These are phyloP conservation scores for Cyrtorhinus lividipennis DNA, from an alignment of 1,140 invertebrate species.

Conservation along the genomic window DNA sequence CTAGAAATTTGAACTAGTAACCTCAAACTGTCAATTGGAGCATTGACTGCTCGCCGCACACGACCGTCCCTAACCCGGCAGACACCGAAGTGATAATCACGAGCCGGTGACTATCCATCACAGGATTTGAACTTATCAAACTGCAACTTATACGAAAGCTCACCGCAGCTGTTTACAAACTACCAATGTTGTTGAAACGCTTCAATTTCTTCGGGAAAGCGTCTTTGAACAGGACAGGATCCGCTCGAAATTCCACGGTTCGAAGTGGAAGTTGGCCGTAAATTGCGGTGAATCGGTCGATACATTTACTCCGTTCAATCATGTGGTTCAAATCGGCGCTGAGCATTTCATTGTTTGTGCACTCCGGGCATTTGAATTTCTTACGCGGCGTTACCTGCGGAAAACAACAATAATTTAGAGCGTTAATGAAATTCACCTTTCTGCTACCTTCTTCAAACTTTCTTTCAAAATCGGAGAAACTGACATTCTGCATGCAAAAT, in stretches of 20 bases:
- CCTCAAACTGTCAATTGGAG: too few species aligned
- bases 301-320: conserved; percentile 82
- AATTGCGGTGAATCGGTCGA: conserved; percentile 67
- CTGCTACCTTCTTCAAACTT: background rate
- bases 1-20: too few species aligned
- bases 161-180: conserved; percentile 43
- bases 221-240: conserved; percentile 87
- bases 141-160: too few species aligned
- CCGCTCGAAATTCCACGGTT: conserved; percentile 82
- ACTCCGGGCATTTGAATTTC: conserved; percentile 95
- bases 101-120: too few species aligned
- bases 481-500: too few species aligned
- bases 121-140: too few species aligned
- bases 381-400: conserved; percentile 83
- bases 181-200: conserved; percentile 80
- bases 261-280: conserved; percentile 80
- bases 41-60: too few species aligned
- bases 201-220: conserved; percentile 75
- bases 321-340: conserved; percentile 86
- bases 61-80: too few species aligned
- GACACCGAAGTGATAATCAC: too few species aligned
- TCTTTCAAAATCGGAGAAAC: background rate
- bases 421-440: too few species aligned
- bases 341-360: conserved; percentile 84
- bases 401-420: background rate